phyloP scores from a whole-genome alignment of 2,113 vertebrate species.

The Pluvianellus socialis region DNA sequence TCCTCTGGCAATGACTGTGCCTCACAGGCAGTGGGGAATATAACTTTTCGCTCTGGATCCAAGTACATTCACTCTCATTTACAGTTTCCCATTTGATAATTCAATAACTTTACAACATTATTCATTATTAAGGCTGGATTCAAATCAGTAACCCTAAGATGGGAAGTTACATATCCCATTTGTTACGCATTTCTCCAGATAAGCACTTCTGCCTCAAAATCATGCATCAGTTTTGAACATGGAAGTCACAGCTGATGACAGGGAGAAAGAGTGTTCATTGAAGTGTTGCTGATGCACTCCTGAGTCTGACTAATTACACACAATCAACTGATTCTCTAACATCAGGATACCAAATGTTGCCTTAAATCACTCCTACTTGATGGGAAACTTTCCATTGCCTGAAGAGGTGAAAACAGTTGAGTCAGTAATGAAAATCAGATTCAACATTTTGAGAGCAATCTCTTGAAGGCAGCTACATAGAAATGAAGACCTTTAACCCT shows the following conservation, averaged over 20 bases:
- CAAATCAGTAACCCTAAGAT: conserved; percentile 5
- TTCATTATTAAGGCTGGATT: neutral
- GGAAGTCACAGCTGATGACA: neutral
- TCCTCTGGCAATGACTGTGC: neutral
- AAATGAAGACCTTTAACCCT: neutral
- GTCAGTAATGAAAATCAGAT: conserved; percentile 6
- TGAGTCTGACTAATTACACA: conserved; percentile 42
- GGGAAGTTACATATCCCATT: conserved; percentile 9
- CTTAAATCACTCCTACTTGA: conserved; percentile 40
- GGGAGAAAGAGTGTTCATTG: neutral
- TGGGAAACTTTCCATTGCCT: conserved; percentile 22
- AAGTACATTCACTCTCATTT: neutral
- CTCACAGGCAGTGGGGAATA: neutral
- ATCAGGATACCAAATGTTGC: conserved; percentile 10
- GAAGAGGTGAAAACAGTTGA: conserved; percentile 16
- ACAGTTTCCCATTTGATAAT: neutral
- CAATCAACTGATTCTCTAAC: conserved; percentile 42
- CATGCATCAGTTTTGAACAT: neutral
- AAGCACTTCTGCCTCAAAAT: conserved; percentile 29
- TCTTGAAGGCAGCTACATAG: neutral
- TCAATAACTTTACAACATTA: neutral
- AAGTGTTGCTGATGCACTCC: conserved; percentile 14
- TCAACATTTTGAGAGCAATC: neutral
- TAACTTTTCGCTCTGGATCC: neutral
- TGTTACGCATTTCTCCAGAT: neutral